Percentiles rank a stretch among this genome's conserved stretches.
phyloP scores from a whole-genome alignment of 2,888 invertebrate species.

The Ormyrus labotus region DNA sequence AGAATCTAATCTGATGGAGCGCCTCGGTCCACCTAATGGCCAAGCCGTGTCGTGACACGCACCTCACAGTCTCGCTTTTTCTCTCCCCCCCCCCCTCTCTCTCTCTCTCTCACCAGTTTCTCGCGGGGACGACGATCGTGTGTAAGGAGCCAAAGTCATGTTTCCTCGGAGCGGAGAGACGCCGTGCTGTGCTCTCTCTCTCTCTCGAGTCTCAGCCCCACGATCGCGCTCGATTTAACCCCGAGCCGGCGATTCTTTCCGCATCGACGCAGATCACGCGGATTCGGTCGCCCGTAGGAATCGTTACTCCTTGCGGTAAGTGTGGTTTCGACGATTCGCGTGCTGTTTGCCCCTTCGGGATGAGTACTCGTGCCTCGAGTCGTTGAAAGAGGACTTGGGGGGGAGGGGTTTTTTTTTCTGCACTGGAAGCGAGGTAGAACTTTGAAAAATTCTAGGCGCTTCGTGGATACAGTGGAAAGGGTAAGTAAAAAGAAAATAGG shows the following conservation, averaged over 20 bases:
- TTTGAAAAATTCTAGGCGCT: too few species aligned
- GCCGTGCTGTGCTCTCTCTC: neutral
- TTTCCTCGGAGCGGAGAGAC: constrained; percentile 60
- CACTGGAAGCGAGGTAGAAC: too few species aligned
- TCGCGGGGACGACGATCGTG: constrained; percentile 2
- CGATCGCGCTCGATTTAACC: constrained; percentile 46
- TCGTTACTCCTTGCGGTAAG: neutral
- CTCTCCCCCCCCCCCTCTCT: constrained; percentile 57
- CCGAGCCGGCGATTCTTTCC: neutral
- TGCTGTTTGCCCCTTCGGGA: neutral
- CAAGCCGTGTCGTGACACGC: constrained; percentile 75
- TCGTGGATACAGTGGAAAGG: too few species aligned
- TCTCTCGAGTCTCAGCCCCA: neutral
- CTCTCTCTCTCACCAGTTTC: neutral
- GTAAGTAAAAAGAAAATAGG: too few species aligned
- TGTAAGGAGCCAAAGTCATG: constrained; percentile 70
- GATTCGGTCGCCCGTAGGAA: neutral
- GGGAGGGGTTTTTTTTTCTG: too few species aligned
- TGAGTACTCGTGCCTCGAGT: neutral
- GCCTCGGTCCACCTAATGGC: constrained; percentile 74
- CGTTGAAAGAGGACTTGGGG: too few species aligned
- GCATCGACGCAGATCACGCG: constrained; percentile 17
- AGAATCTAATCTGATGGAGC: constrained; percentile 75
- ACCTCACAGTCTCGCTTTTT: constrained; percentile 66
- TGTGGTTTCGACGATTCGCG: neutral